phyloP scores from a whole-genome alignment of 2,888 invertebrate genomes.

The Nasonia oneida region DNA sequence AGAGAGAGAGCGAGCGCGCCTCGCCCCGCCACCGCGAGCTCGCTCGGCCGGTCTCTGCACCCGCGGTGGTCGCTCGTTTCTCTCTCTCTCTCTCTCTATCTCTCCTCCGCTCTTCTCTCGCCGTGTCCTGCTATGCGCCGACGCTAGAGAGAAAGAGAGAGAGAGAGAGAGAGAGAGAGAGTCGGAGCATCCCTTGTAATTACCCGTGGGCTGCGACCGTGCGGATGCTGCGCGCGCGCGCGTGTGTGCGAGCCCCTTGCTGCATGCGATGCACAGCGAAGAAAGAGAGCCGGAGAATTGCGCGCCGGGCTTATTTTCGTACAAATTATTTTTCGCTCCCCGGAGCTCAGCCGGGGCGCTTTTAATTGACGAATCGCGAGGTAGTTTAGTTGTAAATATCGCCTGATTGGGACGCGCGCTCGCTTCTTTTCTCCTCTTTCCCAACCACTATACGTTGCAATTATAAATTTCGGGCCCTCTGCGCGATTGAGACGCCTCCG shows the following conservation, averaged over 20 bases:
- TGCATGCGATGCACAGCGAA: slow-evolving; percentile 72
- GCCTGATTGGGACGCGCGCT: not conserved
- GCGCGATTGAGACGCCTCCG: not conserved
- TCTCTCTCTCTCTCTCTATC: slow-evolving; percentile 11
- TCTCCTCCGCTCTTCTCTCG: not conserved
- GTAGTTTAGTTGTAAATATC: slow-evolving; percentile 30
- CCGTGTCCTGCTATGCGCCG: not conserved
- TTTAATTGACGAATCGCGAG: slow-evolving; percentile 55
- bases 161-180: slow-evolving; percentile 9
- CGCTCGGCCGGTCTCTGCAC: slow-evolving; percentile 61
- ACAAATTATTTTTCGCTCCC: slow-evolving; percentile 71
- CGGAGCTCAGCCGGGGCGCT: not conserved
- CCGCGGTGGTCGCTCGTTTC: slow-evolving; percentile 46
- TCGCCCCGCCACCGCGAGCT: slow-evolving; percentile 15
- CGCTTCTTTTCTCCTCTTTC: too few species aligned
- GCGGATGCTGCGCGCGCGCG: slow-evolving; percentile 51
- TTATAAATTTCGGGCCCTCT: not conserved
- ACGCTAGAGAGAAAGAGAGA: not conserved
- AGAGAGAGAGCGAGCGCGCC: not conserved
- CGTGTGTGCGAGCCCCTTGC: slow-evolving; percentile 68
- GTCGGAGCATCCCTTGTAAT: slow-evolving; percentile 77
- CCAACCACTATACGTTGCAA: not conserved
- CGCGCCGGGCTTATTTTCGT: slow-evolving; percentile 66
- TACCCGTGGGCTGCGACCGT: slow-evolving; percentile 69
- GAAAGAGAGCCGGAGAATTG: slow-evolving; percentile 47